Conservation (phyloP, 2,888 invertebrate species). For the Hipparchia sbordonii region DNA sequence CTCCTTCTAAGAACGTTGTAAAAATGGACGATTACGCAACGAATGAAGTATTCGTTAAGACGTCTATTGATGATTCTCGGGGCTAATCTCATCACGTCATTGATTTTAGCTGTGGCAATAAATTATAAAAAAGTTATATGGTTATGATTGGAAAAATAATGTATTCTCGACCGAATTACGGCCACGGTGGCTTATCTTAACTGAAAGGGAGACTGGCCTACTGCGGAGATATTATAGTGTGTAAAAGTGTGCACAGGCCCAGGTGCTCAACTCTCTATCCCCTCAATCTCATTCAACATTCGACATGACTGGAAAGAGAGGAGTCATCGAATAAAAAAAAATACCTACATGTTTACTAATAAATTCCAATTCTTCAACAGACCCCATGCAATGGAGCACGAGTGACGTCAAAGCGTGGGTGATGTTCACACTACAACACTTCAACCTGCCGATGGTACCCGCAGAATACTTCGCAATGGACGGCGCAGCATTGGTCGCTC, state of each 20-base stretch:
- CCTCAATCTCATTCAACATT: too few relatives aligned
- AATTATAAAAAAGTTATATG: neutral
- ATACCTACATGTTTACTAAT: neutral
- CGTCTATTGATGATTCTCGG: slow-evolving; percentile 50
- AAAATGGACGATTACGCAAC: slow-evolving; percentile 70
- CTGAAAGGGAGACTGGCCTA: too few relatives aligned
- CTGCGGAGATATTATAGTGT: too few relatives aligned
- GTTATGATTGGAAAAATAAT: neutral
- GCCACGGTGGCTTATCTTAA: too few relatives aligned
- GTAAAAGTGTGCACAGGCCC: too few relatives aligned
- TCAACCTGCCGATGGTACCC: slow-evolving; percentile 87
- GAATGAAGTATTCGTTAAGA: slow-evolving; percentile 50
- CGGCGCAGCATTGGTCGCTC: slow-evolving; percentile 88
- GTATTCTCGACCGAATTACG: too few relatives aligned
- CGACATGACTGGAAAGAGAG: too few relatives aligned
- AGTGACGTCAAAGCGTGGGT: slow-evolving; percentile 95
- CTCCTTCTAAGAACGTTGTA: slow-evolving; percentile 65
- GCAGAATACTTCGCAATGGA: slow-evolving; percentile 91
- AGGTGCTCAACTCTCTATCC: too few relatives aligned
- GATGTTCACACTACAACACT: slow-evolving; percentile 92
- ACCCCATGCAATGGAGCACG: slow-evolving; percentile 93
- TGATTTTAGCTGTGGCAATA: neutral
- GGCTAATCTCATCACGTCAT: slow-evolving; percentile 42
- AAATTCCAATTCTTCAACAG: slow-evolving; percentile 70
- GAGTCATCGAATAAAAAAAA: too few relatives aligned